These are phyloP conservation scores for Onthophagus taurus DNA, from an alignment of 1,140 invertebrate species.

Conservation along the genomic window DNA sequence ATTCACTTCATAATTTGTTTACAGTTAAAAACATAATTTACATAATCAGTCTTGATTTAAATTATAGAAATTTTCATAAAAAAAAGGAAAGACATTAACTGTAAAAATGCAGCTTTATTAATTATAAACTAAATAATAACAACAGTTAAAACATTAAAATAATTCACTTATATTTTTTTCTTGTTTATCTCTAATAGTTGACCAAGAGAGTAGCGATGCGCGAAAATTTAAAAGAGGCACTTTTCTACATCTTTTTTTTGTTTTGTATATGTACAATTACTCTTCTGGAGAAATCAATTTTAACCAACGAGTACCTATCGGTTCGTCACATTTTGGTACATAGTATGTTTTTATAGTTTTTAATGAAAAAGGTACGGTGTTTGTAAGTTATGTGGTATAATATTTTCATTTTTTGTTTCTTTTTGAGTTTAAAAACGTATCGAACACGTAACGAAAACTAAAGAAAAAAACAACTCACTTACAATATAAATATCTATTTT, in stretches of 20 bases:
- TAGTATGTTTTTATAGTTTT: no score
- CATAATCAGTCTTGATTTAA: no score
- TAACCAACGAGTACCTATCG: no score
- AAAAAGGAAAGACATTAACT: constrained; percentile 15
- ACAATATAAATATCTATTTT: constrained; percentile 33
- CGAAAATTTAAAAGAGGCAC: constrained; percentile 33
- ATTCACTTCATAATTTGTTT: not conserved
- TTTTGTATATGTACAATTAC: constrained; percentile 5
- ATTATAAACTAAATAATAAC: constrained; percentile 33
- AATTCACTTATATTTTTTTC: no score
- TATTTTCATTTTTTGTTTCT: no score
- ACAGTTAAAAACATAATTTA: not conserved
- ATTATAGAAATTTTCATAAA: not conserved
- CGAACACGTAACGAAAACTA: no score
- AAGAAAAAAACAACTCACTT: constrained; percentile 34
- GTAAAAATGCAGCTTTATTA: constrained; percentile 37
- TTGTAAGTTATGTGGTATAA: no score
- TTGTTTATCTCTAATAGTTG: constrained; percentile 31
- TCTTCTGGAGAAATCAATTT: no score
- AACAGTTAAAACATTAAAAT: constrained; percentile 35
- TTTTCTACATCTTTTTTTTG: constrained; percentile 32
- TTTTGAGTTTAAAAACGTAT: no score
- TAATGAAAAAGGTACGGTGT: no score
- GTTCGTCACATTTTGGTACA: no score
- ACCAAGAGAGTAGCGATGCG: constrained; percentile 34